These are phyloP conservation scores for Alaudala cheleensis DNA, from an alignment of 2,113 vertebrate genomes.

Conservation along the genomic window DNA sequence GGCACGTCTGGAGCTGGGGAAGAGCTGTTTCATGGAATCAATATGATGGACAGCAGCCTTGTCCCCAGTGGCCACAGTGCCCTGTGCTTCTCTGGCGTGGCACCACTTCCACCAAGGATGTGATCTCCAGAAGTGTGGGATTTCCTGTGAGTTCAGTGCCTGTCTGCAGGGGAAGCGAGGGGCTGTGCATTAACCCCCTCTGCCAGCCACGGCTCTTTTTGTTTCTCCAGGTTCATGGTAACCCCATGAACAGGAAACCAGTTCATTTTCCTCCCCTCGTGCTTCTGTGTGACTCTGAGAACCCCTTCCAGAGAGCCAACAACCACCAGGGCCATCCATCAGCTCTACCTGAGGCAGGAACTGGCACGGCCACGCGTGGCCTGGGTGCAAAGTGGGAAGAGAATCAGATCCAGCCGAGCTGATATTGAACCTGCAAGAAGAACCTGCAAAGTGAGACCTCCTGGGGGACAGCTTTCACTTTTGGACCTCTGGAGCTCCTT, in stretches of 20 bases:
- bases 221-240: background rate
- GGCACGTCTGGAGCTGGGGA: background rate
- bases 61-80: background rate
- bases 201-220: background rate
- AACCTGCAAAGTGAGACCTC: background rate
- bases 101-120: background rate
- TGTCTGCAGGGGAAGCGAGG: background rate
- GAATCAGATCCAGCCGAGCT: background rate
- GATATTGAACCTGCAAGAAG: background rate
- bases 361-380: fast-evolving
- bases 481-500: background rate
- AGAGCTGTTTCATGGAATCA: background rate
- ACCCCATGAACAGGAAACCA: background rate
- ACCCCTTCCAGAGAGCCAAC: background rate
- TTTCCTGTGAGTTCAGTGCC: background rate
- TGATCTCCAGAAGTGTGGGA: background rate
- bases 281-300: background rate
- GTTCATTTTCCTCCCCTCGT: background rate
- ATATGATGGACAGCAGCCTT: background rate
- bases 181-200: background rate
- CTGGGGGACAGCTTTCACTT: background rate
- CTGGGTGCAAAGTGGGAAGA: background rate
- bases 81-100: background rate
- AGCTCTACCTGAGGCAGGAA: background rate
- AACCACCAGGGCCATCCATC: background rate